These are phyloP conservation scores for Acanthiza pusilla DNA, from an alignment of 2,797 vertebrate species.

Conservation along the genomic window DNA sequence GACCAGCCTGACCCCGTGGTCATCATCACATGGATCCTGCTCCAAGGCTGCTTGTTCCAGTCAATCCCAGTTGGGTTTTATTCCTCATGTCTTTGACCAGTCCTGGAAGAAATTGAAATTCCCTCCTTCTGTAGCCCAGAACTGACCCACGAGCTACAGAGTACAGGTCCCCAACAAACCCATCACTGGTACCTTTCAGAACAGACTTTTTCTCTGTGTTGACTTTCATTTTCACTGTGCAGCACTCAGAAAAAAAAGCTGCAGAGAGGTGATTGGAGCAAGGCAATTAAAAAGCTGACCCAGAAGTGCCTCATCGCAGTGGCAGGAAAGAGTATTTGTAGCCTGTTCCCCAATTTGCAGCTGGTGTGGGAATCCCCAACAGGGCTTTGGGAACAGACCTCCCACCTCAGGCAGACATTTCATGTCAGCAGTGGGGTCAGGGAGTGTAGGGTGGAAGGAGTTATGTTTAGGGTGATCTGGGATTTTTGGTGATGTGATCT, in stretches of 20 bases:
- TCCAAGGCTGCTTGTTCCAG: not conserved
- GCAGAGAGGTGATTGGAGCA: not conserved
- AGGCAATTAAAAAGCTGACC: not conserved
- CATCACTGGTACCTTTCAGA: not conserved
- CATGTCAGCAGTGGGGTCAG: not conserved
- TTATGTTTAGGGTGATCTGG: not conserved
- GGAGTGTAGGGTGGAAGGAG: rapidly evolving
- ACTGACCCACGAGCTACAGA: not conserved
- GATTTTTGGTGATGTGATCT: not conserved
- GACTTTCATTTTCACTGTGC: not conserved
- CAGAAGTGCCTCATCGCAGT: not conserved
- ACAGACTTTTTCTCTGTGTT: too few species aligned
- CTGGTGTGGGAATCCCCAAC: not conserved
- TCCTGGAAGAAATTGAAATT: not conserved
- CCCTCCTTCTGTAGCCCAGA: not conserved
- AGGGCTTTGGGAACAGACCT: not conserved
- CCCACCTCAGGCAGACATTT: not conserved
- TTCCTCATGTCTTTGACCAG: not conserved
- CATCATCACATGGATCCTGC: not conserved
- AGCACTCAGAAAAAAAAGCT: not conserved
- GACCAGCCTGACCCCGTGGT: not conserved
- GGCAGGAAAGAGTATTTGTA: not conserved
- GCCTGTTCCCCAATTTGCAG: not conserved
- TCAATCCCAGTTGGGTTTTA: not conserved
- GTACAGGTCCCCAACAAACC: not conserved